Evolutionary conservation across 2,888 invertebrate species (phyloP).

Genomic region (Caenorhabditis becei): DNA sequence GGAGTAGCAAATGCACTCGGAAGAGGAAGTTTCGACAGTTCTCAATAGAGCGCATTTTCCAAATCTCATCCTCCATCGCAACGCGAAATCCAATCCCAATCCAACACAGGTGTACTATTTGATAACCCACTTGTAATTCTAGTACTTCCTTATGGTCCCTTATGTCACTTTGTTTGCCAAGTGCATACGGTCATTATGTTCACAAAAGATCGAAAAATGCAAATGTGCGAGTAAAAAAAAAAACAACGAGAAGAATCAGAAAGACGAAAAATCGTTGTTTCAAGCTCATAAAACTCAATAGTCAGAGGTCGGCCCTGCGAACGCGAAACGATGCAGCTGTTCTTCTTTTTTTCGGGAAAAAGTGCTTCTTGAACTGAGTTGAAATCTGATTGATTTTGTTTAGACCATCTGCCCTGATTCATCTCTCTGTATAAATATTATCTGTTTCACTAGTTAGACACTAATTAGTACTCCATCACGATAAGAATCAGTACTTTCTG

Average conservation of each 20-base stretch:
- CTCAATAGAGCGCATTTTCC: not conserved
- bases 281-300: too few relatives aligned
- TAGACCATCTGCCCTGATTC: too few relatives aligned
- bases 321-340: too few relatives aligned
- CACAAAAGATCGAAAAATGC: not conserved
- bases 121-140: constrained; percentile 54
- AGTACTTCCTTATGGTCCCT: constrained; percentile 40
- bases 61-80: constrained; percentile 1
- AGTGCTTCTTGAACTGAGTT: too few relatives aligned
- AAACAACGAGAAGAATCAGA: not conserved
- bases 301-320: too few relatives aligned
- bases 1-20: too few relatives aligned
- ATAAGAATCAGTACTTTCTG: constrained; percentile 2
- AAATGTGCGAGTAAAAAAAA: not conserved
- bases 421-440: not conserved
- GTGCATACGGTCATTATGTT: not conserved
- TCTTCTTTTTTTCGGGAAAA: too few relatives aligned
- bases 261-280: not conserved
- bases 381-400: too few relatives aligned
- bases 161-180: constrained; percentile 45
- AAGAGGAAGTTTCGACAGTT: too few relatives aligned
- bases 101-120: constrained; percentile 37
- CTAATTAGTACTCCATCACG: constrained; percentile 28
- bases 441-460: not conserved
- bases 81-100: not conserved